Evolutionary conservation across 1,140 invertebrate genomes (phyloP), one percentile per base, ranked within the genome.

Genomic region (Eriocheir sinensis): DNA sequence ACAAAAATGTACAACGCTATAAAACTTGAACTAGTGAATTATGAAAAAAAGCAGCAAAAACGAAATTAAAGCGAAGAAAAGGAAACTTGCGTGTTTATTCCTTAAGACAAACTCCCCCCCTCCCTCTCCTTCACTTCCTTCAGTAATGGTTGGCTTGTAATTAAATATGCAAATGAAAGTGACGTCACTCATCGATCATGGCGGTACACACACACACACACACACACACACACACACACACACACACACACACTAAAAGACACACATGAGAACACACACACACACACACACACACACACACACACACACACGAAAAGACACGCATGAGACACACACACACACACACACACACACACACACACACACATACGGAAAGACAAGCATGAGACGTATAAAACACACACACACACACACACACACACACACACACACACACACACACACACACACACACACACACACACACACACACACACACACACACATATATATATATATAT

Each of bases 161-260:
- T 94, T 94, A 94, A 91, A 94, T 94, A 94, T 94, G 93, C 89
- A 94, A 94, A 94, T 94, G 93, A 94, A 94, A 94, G 79, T 94
- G 93, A 94, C 93, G 93, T 94, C 93, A 94, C 93, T 94, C 93
- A 94, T 94, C 89, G 93, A 94, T 94, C 93, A 94, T 83, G 21
- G 60, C 72, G 32, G 40, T n/a, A n/a, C n/a, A n/a, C n/a, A n/a
- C n/a, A n/a, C n/a, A n/a, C n/a, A n/a, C n/a, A n/a, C n/a, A n/a
- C n/a, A 92, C 72, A 81, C 72, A 92, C 40, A 92, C 38, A 92
- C 40, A 92, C 72, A 83, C 80, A 92, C 91, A 83, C 41, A 92
- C 91, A 92, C 40, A 83, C 38, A 83, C 40, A 92, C 72, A 92
- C 72, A 81, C 72, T n/a, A n/a, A n/a, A n/a, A n/a, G n/a, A n/a